phyloP scores from a whole-genome alignment of 2,888 invertebrate species.

The Epistrophe grossulariae region DNA sequence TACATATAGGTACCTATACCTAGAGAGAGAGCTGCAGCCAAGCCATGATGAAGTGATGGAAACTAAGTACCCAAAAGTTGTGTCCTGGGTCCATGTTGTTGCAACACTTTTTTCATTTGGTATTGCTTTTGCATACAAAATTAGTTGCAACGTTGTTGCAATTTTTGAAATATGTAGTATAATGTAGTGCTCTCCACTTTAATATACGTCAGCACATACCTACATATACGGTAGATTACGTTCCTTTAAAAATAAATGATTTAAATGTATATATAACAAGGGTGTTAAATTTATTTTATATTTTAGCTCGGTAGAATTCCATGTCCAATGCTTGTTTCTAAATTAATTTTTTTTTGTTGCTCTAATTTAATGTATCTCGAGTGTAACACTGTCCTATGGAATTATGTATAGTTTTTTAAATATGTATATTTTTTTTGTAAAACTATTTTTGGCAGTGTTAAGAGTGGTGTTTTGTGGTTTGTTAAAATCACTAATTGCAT shows the following conservation, averaged over 20 bases:
- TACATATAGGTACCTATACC: background rate
- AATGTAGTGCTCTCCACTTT: background rate
- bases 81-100: slow-evolving; percentile 7
- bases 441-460: background rate
- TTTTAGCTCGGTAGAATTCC: background rate
- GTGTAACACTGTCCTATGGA: background rate
- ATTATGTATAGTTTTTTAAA: too few relatives aligned
- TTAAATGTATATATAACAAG: slow-evolving; percentile 36
- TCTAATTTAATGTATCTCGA: background rate
- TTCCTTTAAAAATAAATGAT: slow-evolving; percentile 19
- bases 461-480: background rate
- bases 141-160: slow-evolving; percentile 53
- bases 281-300: background rate
- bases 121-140: slow-evolving; percentile 66
- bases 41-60: slow-evolving; percentile 64
- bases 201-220: slow-evolving; percentile 19
- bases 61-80: slow-evolving; percentile 54
- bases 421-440: too few relatives aligned
- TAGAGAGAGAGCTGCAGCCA: too few relatives aligned
- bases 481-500: background rate
- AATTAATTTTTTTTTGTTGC: background rate
- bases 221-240: slow-evolving; percentile 45
- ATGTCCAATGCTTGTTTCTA: slow-evolving; percentile 33
- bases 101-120: slow-evolving; percentile 44
- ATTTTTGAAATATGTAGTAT: background rate